Conservation (phyloP, 2,797 vertebrate species). For the Iguana delicatissima region DNA sequence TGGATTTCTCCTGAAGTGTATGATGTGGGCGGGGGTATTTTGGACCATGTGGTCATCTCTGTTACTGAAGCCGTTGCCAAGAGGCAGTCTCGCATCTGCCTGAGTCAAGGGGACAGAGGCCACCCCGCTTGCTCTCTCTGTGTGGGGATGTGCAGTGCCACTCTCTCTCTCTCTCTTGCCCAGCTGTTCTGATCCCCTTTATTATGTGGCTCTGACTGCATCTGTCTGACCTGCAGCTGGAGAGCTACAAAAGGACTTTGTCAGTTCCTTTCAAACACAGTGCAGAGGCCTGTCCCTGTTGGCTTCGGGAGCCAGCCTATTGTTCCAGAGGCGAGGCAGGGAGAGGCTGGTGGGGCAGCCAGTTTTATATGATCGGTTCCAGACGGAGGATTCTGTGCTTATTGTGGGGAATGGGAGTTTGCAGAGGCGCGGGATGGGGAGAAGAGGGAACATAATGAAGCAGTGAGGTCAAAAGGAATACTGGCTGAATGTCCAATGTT, state of each 20-base stretch:
- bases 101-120: background rate
- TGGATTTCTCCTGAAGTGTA: background rate
- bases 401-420: background rate
- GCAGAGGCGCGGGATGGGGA: background rate
- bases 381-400: conserved; percentile 25
- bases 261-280: conserved; percentile 28
- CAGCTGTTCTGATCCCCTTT: conserved; percentile 33
- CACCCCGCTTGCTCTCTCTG: background rate
- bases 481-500: background rate
- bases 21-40: background rate
- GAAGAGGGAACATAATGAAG: conserved; percentile 1
- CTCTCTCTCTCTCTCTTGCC: background rate
- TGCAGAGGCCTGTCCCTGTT: conserved; percentile 51
- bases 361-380: conserved; percentile 41
- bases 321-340: conserved; percentile 17
- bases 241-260: conserved; percentile 40
- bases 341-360: conserved; percentile 19
- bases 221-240: conserved; percentile 53
- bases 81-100: background rate
- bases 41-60: background rate
- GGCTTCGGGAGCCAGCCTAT: conserved; percentile 38
- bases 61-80: background rate
- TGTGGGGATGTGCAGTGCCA: background rate
- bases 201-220: conserved; percentile 35
- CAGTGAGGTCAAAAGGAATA: background rate